These are phyloP conservation scores for Trissoscelio sp. DNA, from an alignment of 2,888 invertebrate species.

Conservation along the genomic window DNA sequence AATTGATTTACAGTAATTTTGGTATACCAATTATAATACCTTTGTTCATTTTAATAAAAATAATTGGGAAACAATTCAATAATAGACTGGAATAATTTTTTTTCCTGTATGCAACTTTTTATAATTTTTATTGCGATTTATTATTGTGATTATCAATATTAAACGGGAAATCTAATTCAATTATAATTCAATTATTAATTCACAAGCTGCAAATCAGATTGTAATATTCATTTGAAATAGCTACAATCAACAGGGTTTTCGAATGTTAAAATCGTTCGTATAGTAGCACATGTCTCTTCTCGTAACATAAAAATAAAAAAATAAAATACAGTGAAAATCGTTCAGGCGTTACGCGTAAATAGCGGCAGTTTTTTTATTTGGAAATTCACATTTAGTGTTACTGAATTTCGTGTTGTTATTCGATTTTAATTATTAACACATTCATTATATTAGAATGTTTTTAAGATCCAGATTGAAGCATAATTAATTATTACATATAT, in stretches of 20 bases:
- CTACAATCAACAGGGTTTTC: constrained; percentile 11
- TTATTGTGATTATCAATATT: background rate
- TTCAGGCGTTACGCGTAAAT: constrained; percentile 8
- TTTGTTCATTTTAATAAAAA: constrained; percentile 8
- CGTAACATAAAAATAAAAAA: constrained; percentile 8
- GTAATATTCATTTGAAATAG: constrained; percentile 8
- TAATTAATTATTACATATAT: constrained; percentile 9
- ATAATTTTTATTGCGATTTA: background rate
- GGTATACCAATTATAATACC: background rate
- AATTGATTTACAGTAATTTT: constrained; percentile 1
- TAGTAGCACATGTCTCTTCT: constrained; percentile 1
- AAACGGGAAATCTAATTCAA: constrained; percentile 1
- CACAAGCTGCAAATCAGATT: constrained; percentile 7
- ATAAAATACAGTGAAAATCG: constrained; percentile 16
- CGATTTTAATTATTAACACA: background rate
- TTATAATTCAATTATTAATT: constrained; percentile 20
- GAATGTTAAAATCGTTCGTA: background rate
- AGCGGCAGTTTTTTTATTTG: constrained; percentile 15
- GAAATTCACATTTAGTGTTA: background rate
- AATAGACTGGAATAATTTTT: background rate
- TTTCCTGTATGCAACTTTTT: background rate
- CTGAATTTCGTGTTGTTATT: constrained; percentile 5
- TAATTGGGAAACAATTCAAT: background rate
- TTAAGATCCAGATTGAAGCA: background rate
- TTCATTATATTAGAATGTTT: background rate